Conservation (phyloP, 2,888 invertebrate genomes). For the Troglohyphantes excavatus region DNA sequence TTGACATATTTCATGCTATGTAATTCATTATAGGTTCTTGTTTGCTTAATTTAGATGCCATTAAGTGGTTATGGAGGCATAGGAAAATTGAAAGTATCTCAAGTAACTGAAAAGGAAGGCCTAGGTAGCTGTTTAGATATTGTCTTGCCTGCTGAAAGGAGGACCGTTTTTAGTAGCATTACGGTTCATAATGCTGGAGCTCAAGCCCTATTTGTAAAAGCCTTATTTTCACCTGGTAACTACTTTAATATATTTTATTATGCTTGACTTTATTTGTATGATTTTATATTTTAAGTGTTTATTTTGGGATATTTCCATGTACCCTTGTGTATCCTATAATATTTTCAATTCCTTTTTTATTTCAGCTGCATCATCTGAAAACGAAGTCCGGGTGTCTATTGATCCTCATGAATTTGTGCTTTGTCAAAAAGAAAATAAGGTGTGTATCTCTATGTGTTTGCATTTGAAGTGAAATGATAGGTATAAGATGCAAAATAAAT, state of each 20-base stretch:
- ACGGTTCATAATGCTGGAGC: conserved; percentile 45
- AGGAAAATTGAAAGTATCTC: conserved; percentile 50
- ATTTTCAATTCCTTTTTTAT: neutral
- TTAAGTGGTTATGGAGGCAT: conserved; percentile 70
- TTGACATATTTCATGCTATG: neutral
- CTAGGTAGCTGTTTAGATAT: conserved; percentile 64
- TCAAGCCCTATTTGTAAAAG: conserved; percentile 58
- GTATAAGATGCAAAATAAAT: too few species aligned
- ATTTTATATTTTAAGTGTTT: too few species aligned
- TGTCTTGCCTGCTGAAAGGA: neutral
- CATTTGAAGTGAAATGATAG: neutral
- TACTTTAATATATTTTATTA: too few species aligned
- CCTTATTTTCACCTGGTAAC: conserved; percentile 31
- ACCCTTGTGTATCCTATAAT: too few species aligned
- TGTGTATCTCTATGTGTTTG: neutral
- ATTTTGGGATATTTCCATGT: too few species aligned
- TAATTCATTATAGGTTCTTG: too few species aligned
- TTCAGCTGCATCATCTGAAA: neutral
- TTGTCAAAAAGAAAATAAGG: conserved; percentile 62
- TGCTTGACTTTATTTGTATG: too few species aligned
- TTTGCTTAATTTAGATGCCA: conserved; percentile 46
- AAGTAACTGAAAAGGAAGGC: conserved; percentile 41
- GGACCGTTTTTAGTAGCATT: conserved; percentile 21
- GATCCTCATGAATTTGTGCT: conserved; percentile 65
- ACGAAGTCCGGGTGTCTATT: conserved; percentile 8